Base-by-base conservation (phyloP, 2,797 vertebrate genomes). In the Labeo calbasu region DNA sequence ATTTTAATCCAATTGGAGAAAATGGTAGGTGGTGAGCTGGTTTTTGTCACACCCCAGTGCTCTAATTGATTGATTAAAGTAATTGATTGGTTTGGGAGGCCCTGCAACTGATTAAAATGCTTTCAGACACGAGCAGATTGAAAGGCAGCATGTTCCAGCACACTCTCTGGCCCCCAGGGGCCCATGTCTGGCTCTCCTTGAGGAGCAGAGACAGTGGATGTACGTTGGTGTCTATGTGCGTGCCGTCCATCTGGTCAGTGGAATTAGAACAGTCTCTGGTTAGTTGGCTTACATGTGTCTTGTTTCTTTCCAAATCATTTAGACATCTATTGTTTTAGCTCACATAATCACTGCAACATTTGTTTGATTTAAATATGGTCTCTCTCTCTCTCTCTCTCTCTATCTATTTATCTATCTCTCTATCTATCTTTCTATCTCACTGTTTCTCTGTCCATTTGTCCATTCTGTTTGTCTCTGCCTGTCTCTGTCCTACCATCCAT, bases 1-100 rank as follows among this genome's bases (percentile, higher is more conserved):
- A 73, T 83, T 48, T 77, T 81, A 81, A 81, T 87, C 78, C 53
- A 53, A 72, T 81, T 36, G 50, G 21, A 72, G 57, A 50, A 83
- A 50, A 72, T 43, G 46, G 25, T 66, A 48, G 46, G 82, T 36
- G 25, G 43, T 46, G 7, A 75, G 63, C 59, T 57, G 55, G 53
- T 79, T 82, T 70, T 84, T 25, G 57, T 87, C 50, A 23, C 81
- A 86, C 84, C 66, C 84, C 75, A 73, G 68, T 68, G 78, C 73
- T 87, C 72, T 88, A 86, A 88, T 88, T 87, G 81, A 88, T 88
- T 88, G 82, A 88, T 87, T 86, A 78, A 80, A 86, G 84, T 77
- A 86, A 83, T 83, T 86, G 86, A 88, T 88, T 86, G 84, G 84
- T 84, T 88, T 84, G 70, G 86, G 82, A 86, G 73, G 78, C 82